A percentile compares a stretch with the other conserved stretches of the same genome.
Evolutionary conservation across 2,888 invertebrate genomes (phyloP).

Genomic region (Drosophila mimica): DNA sequence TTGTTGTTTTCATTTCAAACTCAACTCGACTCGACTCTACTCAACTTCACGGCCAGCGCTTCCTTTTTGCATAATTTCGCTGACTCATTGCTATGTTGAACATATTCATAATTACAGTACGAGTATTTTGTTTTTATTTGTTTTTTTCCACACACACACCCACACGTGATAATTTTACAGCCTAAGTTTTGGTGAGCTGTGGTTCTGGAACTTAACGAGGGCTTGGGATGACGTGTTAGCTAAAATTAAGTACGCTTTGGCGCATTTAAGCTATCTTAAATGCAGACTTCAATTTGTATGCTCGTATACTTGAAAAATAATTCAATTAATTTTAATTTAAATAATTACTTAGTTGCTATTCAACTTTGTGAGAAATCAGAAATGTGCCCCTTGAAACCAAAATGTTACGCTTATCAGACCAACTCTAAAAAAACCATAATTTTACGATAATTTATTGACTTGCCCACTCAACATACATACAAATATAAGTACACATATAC

Average conservation of each 20-base stretch:
- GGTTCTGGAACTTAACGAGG: neutral
- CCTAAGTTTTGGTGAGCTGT: constrained; percentile 21
- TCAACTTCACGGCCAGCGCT: constrained; percentile 50
- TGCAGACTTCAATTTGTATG: neutral
- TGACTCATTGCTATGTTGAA: constrained; percentile 62
- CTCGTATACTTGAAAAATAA: neutral
- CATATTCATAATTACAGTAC: constrained; percentile 39
- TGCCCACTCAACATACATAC: neutral
- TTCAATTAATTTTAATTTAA: neutral
- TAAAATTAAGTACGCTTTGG: neutral
- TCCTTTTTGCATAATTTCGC: constrained; percentile 65
- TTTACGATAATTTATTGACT: neutral
- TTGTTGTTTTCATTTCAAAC: constrained; percentile 56
- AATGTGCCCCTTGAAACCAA: neutral
- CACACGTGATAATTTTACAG: constrained; percentile 15
- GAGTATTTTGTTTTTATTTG: constrained; percentile 24
- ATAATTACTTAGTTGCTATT: neutral
- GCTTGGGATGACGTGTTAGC: neutral
- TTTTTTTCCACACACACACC: constrained; percentile 40
- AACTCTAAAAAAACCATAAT: neutral
- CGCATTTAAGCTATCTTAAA: neutral
- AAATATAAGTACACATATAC: neutral
- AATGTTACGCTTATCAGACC: neutral
- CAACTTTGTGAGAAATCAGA: neutral
- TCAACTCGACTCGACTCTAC: constrained; percentile 4